Percentiles rank a stretch among this genome's conserved stretches.
phyloP scores from a whole-genome alignment of 2,113 vertebrate genomes.

The Cheirogaleus medius region DNA sequence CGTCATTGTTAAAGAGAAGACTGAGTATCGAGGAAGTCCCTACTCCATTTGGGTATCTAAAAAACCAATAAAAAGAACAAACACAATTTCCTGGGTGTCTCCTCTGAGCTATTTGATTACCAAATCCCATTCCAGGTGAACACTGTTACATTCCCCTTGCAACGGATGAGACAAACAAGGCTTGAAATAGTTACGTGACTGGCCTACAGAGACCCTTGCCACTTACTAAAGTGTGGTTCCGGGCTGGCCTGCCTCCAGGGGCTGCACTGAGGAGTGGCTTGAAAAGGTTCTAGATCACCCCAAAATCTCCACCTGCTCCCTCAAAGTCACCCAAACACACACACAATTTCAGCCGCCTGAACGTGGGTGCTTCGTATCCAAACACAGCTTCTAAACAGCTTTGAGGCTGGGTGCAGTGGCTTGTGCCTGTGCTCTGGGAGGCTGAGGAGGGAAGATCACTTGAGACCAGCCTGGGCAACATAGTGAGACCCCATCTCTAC shows the following conservation, averaged over 20 bases:
- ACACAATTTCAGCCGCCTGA: not conserved
- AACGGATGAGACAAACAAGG: not conserved
- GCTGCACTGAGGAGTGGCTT: accelerated
- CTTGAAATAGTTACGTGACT: not conserved
- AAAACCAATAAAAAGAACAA: not conserved
- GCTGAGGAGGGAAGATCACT: no score
- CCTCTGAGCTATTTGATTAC: no score
- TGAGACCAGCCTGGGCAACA: no score
- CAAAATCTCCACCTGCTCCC: no score
- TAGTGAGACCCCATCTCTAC: no score
- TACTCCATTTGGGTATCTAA: no score
- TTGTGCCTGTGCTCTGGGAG: no score
- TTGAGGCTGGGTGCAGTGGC: accelerated
- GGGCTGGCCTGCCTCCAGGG: not conserved
- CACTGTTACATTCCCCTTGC: accelerated
- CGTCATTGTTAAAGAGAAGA: not conserved
- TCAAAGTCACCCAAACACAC: no score
- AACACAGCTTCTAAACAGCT: not conserved
- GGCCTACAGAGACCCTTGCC: accelerated
- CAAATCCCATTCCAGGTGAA: not conserved
- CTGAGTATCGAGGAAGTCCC: not conserved
- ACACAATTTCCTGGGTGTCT: accelerated
- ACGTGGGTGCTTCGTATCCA: not conserved
- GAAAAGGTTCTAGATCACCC: no score
- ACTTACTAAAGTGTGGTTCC: not conserved